phyloP scores from a whole-genome alignment of 2,113 vertebrate species.

The Bettongia penicillata region DNA sequence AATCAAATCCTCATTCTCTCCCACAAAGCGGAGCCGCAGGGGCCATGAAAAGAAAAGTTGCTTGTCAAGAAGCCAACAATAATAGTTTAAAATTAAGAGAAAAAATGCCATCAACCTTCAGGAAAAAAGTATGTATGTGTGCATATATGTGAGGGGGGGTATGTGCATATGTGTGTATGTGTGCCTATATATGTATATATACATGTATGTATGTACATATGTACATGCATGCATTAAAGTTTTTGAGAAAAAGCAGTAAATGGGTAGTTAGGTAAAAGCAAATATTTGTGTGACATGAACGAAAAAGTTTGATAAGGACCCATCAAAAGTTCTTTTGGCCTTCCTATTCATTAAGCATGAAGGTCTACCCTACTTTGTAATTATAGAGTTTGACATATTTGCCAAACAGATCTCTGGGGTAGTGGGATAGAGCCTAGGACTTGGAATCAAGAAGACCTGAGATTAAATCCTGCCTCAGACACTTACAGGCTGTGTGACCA shows the following conservation, averaged over 20 bases:
- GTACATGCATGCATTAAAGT: too few species aligned
- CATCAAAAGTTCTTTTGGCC: neutral
- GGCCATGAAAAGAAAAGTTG: neutral
- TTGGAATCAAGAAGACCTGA: neutral
- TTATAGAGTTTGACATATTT: neutral
- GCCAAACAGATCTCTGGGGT: neutral
- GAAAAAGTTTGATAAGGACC: neutral
- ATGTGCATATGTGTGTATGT: too few species aligned
- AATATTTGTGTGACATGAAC: neutral
- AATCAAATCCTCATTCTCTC: conserved; percentile 46
- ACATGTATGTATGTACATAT: too few species aligned
- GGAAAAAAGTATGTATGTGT: neutral
- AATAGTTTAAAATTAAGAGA: conserved; percentile 27
- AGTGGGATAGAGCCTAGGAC: neutral
- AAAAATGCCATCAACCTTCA: neutral
- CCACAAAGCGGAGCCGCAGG: conserved; percentile 31
- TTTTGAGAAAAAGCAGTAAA: neutral
- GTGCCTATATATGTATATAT: too few species aligned
- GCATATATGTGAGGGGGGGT: too few species aligned
- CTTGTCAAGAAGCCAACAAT: conserved; percentile 55
- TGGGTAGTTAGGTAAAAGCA: neutral
- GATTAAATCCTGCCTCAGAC: neutral
- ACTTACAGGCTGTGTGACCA: neutral
- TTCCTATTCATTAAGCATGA: neutral
- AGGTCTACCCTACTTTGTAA: neutral